Conservation (phyloP, 2,797 vertebrate species). For the Phataginus tricuspis region DNA sequence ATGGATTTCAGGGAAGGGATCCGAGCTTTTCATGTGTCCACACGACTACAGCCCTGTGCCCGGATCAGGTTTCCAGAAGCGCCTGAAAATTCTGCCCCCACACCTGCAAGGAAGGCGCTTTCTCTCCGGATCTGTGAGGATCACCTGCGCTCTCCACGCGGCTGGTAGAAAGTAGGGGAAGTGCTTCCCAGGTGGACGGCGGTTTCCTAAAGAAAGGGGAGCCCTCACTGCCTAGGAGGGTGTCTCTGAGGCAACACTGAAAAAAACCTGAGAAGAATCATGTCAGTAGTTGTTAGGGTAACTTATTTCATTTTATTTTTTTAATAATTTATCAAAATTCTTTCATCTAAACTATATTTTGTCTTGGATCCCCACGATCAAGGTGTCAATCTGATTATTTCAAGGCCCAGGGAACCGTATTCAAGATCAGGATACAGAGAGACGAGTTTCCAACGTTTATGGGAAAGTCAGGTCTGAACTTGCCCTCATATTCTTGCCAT, state of each 20-base stretch:
- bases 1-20: slow-evolving; percentile 40
- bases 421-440: too few relatives aligned
- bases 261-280: neutral
- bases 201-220: slow-evolving; percentile 53
- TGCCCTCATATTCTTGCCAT: neutral
- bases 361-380: neutral
- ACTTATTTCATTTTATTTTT: neutral
- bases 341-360: neutral
- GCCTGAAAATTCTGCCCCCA: slow-evolving; percentile 63
- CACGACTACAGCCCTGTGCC: neutral
- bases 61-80: slow-evolving; percentile 66
- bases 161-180: slow-evolving; percentile 55
- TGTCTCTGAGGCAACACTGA: slow-evolving; percentile 54
- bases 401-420: accelerated
- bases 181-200: slow-evolving; percentile 24
- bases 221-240: neutral
- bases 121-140: slow-evolving; percentile 46
- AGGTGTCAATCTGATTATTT: neutral
- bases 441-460: neutral
- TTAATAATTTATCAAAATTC: neutral
- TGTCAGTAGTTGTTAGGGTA: neutral
- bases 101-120: slow-evolving; percentile 74
- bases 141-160: slow-evolving; percentile 64
- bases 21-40: slow-evolving; percentile 4
- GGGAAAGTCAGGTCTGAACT: slow-evolving; percentile 57